Evolutionary conservation across 2,888 invertebrate species (phyloP).

Genomic region (Agrochola litura): DNA sequence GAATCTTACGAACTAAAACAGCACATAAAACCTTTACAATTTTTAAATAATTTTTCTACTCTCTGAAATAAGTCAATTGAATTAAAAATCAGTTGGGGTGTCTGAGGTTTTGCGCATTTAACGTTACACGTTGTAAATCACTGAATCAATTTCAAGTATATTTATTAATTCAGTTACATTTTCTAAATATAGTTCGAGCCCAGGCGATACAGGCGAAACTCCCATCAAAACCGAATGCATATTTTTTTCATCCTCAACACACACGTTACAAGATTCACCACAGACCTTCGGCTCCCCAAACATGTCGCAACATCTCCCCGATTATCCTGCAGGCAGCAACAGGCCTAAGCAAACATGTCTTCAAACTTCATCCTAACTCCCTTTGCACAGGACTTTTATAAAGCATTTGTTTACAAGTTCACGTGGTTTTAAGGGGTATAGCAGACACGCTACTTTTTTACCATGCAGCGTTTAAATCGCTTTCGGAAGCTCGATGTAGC

Average conservation of each 20-base stretch:
- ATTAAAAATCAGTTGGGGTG: too few relatives aligned
- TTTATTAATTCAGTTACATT: not conserved
- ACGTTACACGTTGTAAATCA: not conserved
- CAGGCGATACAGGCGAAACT: not conserved
- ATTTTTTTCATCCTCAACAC: not conserved
- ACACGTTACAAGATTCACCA: not conserved
- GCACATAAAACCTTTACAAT: too few relatives aligned
- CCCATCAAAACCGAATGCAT: not conserved
- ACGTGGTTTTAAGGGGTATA: not conserved
- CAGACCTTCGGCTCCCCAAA: slow-evolving; percentile 9
- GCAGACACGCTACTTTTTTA: not conserved
- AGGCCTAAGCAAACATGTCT: slow-evolving; percentile 51
- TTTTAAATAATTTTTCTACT: too few relatives aligned
- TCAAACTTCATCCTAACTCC: slow-evolving; percentile 3
- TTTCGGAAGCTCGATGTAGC: not conserved
- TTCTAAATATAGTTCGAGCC: not conserved
- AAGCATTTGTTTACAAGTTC: slow-evolving; percentile 13
- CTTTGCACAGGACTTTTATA: slow-evolving; percentile 31
- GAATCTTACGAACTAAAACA: too few relatives aligned
- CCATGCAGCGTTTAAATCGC: not conserved
- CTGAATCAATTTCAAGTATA: not conserved
- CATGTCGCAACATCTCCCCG: slow-evolving; percentile 28
- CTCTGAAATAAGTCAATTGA: too few relatives aligned
- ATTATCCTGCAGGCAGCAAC: slow-evolving; percentile 25
- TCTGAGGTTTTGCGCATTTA: too few relatives aligned